phyloP scores from a whole-genome alignment of 2,113 vertebrate species.

The Varanus komodoensis region DNA sequence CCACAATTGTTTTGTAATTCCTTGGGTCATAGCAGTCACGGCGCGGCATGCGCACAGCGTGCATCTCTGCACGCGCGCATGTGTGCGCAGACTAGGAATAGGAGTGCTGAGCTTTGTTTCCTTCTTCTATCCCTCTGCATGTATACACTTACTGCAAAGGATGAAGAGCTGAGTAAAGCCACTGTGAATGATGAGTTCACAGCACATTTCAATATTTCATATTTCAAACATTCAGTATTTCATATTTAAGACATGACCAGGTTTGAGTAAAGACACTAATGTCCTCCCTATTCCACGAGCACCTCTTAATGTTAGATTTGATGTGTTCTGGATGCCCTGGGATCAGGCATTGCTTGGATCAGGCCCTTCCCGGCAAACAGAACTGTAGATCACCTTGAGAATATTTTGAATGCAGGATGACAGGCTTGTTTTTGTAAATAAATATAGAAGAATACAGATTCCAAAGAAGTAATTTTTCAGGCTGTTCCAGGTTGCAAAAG shows the following conservation, averaged over 20 bases:
- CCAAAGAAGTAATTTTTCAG: not conserved
- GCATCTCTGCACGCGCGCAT: too few species aligned
- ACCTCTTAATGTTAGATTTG: not conserved
- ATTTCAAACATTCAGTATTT: too few species aligned
- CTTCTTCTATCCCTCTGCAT: not conserved
- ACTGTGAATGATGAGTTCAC: not conserved
- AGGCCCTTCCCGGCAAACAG: not conserved
- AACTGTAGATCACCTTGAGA: not conserved
- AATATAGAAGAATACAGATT: not conserved
- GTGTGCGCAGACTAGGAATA: not conserved
- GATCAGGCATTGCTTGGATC: not conserved
- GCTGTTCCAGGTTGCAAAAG: not conserved
- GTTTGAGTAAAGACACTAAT: not conserved
- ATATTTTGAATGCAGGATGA: not conserved
- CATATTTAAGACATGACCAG: not conserved
- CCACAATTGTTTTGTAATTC: not conserved
- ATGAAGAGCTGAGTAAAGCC: not conserved
- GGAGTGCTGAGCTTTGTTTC: not conserved
- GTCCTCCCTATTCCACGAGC: not conserved
- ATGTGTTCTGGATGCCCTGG: not conserved
- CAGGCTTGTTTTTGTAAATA: not conserved
- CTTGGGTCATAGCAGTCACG: not conserved
- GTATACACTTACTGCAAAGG: not conserved
- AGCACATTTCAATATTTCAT: not conserved
- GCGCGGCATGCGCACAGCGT: not conserved